These are phyloP conservation scores for Hylia prasina DNA, from an alignment of 2,113 vertebrate genomes.

Conservation along the genomic window DNA sequence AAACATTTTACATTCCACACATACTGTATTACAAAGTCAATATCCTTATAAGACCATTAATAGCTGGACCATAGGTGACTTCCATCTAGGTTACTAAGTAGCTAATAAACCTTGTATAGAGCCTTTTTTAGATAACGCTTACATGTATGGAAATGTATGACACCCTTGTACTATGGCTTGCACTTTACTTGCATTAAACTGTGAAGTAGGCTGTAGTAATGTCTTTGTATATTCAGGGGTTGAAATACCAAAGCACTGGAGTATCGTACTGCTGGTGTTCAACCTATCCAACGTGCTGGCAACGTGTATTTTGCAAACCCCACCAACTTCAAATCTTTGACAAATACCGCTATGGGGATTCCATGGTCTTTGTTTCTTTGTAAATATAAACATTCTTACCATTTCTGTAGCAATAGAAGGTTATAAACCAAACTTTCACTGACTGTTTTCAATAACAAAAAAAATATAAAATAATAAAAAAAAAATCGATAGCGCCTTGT, in stretches of 20 bases:
- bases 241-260: constrained; percentile 66
- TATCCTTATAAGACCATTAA: constrained; percentile 56
- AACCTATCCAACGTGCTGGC: constrained; percentile 42
- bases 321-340: constrained; percentile 5
- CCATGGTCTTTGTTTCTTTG: constrained; percentile 62
- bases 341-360: constrained; percentile 54
- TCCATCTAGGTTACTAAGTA: constrained; percentile 61
- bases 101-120: constrained; percentile 62
- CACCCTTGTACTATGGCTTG: constrained; percentile 68
- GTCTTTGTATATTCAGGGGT: constrained; percentile 70
- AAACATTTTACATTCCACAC: constrained; percentile 61
- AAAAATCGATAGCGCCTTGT: constrained; percentile 57
- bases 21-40: constrained; percentile 59
- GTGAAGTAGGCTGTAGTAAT: constrained; percentile 70
- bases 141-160: constrained; percentile 63
- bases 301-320: constrained; percentile 35
- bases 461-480: background rate
- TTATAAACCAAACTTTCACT: constrained; percentile 69
- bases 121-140: constrained; percentile 60
- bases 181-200: constrained; percentile 75
- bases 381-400: constrained; percentile 66
- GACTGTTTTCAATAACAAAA: constrained; percentile 65
- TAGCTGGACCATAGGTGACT: constrained; percentile 67
- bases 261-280: constrained; percentile 45
- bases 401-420: constrained; percentile 75